These are phyloP conservation scores for Leptopilina drosophilae DNA, from an alignment of 2,888 invertebrate species.

Conservation along the genomic window DNA sequence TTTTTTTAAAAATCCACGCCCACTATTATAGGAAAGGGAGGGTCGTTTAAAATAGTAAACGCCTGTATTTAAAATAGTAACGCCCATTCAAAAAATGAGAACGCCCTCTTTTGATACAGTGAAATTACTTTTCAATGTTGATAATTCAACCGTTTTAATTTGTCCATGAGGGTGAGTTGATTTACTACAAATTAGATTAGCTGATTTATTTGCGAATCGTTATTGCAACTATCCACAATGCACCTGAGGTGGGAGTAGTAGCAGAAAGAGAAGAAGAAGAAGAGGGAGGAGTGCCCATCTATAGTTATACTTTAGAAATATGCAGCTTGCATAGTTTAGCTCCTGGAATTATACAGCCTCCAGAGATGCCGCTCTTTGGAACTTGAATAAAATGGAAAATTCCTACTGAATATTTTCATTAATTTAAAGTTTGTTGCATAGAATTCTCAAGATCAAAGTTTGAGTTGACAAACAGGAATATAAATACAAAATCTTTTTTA, in stretches of 20 bases:
- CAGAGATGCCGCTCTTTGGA: neutral
- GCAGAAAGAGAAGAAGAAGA: neutral
- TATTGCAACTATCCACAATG: conserved; percentile 5
- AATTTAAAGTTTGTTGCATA: neutral
- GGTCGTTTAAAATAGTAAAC: too few relatives aligned
- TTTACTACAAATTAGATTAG: conserved; percentile 35
- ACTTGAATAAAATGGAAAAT: neutral
- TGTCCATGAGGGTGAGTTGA: neutral
- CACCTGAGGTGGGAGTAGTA: neutral
- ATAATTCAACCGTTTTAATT: neutral
- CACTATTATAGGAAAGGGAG: too few relatives aligned
- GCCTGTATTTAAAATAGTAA: too few relatives aligned
- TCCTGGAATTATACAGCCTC: neutral
- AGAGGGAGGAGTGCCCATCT: neutral
- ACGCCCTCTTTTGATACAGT: too few relatives aligned
- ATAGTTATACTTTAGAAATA: conserved; percentile 12
- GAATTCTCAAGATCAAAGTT: neutral
- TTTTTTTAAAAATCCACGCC: too few relatives aligned
- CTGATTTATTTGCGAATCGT: conserved; percentile 22
- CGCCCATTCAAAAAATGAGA: too few relatives aligned
- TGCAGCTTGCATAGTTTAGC: conserved; percentile 29
- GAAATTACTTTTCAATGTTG: neutral
- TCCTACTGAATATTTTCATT: neutral
- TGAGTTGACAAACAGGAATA: neutral
- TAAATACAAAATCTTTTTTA: too few relatives aligned